These are phyloP conservation scores for Glomeris marginata DNA, from an alignment of 2,888 invertebrate species.

Conservation along the genomic window DNA sequence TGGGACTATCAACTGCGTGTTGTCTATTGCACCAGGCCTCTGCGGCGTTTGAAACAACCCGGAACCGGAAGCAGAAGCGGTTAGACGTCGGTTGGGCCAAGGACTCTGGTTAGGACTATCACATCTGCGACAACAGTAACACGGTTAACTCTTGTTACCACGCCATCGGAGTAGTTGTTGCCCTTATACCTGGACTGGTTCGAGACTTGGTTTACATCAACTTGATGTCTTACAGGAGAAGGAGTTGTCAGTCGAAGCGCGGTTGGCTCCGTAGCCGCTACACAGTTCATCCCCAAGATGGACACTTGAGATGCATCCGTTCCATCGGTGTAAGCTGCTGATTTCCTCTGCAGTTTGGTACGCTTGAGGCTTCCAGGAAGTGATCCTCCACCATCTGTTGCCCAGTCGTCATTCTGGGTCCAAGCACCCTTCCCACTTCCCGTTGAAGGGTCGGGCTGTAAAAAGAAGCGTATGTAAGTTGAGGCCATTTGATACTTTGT, in stretches of 20 bases:
- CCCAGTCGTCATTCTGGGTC: too few relatives aligned
- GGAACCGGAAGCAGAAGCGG: slow-evolving; percentile 17
- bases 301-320: too few relatives aligned
- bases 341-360: slow-evolving; percentile 18
- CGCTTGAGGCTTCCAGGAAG: slow-evolving; percentile 18
- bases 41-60: slow-evolving; percentile 15
- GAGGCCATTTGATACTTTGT: too few relatives aligned
- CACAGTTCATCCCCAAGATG: too few relatives aligned
- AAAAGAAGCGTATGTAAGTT: too few relatives aligned
- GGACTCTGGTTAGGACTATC: slow-evolving; percentile 19
- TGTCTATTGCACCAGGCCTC: slow-evolving; percentile 32
- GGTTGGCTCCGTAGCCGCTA: too few relatives aligned
- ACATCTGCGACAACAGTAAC: slow-evolving; percentile 5
- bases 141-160: too few relatives aligned
- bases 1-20: slow-evolving; percentile 27
- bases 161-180: too few relatives aligned
- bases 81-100: slow-evolving; percentile 20
- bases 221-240: too few relatives aligned
- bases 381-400: neutral
- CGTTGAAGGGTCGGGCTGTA: slow-evolving; percentile 4
- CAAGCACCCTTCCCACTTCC: neutral
- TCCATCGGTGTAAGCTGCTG: neutral
- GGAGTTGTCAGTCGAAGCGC: too few relatives aligned
- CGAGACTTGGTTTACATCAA: too few relatives aligned
- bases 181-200: too few relatives aligned